Percentiles rank a stretch among this genome's conserved stretches.
Evolutionary conservation across 2,113 vertebrate species (phyloP).

Genomic region (Helogale parvula): DNA sequence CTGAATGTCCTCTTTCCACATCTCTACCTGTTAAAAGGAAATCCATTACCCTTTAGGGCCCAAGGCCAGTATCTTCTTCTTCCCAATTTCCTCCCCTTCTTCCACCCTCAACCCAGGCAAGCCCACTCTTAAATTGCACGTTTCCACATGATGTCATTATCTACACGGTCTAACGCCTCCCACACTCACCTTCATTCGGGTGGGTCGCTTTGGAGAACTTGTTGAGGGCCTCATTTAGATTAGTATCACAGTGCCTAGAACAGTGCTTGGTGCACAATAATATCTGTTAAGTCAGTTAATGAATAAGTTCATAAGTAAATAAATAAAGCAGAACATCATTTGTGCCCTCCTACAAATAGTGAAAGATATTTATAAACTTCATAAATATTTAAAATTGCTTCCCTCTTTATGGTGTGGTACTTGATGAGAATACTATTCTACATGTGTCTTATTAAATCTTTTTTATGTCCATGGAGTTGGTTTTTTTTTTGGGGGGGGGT

Average conservation of each 20-base stretch:
- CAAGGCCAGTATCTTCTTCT: background rate
- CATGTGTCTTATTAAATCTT: conserved; percentile 66
- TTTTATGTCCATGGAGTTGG: conserved; percentile 37
- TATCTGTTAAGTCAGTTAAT: background rate
- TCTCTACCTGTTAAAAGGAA: background rate
- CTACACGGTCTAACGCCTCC: background rate
- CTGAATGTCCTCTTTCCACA: background rate
- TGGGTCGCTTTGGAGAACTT: background rate
- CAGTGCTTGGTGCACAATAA: background rate
- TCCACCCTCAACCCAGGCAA: too few species aligned
- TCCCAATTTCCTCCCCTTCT: background rate
- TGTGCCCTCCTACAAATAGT: conserved; percentile 29
- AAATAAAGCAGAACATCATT: background rate
- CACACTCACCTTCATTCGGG: background rate
- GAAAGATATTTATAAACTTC: conserved; percentile 60
- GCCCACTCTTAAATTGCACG: background rate
- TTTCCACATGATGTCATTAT: background rate
- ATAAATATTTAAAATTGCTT: conserved; percentile 72
- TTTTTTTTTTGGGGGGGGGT: conserved; percentile 15
- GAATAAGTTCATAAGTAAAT: background rate
- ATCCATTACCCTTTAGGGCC: background rate
- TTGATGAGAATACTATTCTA: conserved; percentile 65
- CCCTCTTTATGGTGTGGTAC: conserved; percentile 54
- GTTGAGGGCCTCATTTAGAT: background rate
- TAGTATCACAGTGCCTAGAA: background rate